Base-by-base conservation (phyloP, 2,888 invertebrate genomes). In the Molorchus minor region DNA sequence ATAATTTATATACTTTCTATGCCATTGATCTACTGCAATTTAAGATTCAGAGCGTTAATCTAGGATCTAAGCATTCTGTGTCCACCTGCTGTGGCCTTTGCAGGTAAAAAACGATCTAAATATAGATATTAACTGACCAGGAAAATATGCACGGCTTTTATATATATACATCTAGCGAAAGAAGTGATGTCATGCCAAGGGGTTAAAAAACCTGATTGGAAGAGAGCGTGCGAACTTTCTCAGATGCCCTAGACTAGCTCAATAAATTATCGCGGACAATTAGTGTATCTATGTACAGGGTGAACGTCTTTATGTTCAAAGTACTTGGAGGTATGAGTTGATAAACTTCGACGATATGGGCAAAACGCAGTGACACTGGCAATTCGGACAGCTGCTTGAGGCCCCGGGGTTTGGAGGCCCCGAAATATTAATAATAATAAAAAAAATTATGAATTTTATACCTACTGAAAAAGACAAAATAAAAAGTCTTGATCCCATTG, bases 101-200 rank as follows among this genome's bases (percentile, higher is more conserved):
- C 25, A 52, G 29, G 40, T 52, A 52, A 52, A 41, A 41, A 16
- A 21, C 29, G n/a, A 25, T 52, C 52, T 52, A 52, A 41, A 52
- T 29, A 41, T 52, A 52, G 52, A 41, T 5, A 40, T 52, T 52
- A 52, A 25, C 16, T 17, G 5, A 52, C 30, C 17, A 10, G 25
- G 19, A 30, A 30, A 30, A 41, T 41, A 52, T 52, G 40, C 19
- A 13, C 19, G 41, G 21, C 3, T 17, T 29, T 10, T n/a, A 12
- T 13, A 19, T 30, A 15, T 30, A 15, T 15, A 43, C 29, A 3
- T 8, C 8, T 53, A 33, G 54, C 38, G 45, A 54, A 54, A 35
- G 54, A n/a, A n/a, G n/a, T n/a, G 44, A 44, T 25, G 44, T 25
- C 36, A 44, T n/a, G n/a, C n/a, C n/a, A 44, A 53, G 44, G 25